Percentiles rank a stretch among this genome's conserved stretches.
Conservation (phyloP, 2,113 vertebrate genomes). For the Centropus unirufus region DNA sequence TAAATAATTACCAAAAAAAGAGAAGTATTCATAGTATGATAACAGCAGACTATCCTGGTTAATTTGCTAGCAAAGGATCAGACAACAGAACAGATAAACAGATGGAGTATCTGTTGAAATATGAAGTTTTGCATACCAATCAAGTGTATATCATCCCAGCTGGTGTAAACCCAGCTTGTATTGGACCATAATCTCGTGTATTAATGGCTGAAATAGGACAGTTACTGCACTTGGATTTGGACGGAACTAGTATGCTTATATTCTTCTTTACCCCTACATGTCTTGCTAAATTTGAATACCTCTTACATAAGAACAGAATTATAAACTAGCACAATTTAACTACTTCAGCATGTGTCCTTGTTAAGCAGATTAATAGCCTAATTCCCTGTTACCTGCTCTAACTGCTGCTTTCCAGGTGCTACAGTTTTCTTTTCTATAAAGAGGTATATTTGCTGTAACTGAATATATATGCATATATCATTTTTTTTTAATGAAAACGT, state of each 20-base stretch:
- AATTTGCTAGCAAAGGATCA: background rate
- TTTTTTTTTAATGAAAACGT: background rate
- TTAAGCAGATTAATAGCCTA: constrained; percentile 56
- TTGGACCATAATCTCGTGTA: background rate
- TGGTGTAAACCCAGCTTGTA: background rate
- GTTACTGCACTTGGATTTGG: background rate
- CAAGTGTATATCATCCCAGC: background rate
- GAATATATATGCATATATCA: background rate
- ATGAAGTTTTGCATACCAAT: background rate
- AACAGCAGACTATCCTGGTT: background rate
- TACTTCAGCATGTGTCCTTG: constrained; percentile 24
- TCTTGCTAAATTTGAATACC: constrained; percentile 17
- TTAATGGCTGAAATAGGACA: background rate
- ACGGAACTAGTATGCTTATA: background rate
- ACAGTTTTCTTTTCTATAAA: background rate
- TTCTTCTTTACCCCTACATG: background rate
- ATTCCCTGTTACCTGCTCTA: constrained; percentile 49
- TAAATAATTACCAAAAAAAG: background rate
- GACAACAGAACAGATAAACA: background rate
- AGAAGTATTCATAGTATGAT: background rate
- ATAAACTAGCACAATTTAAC: constrained; percentile 50
- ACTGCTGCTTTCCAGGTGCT: constrained; percentile 17
- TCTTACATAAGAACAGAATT: constrained; percentile 23
- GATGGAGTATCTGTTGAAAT: background rate
- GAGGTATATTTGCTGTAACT: background rate